Conservation (phyloP, 2,113 vertebrate species). For the Takifugu flavidus region DNA sequence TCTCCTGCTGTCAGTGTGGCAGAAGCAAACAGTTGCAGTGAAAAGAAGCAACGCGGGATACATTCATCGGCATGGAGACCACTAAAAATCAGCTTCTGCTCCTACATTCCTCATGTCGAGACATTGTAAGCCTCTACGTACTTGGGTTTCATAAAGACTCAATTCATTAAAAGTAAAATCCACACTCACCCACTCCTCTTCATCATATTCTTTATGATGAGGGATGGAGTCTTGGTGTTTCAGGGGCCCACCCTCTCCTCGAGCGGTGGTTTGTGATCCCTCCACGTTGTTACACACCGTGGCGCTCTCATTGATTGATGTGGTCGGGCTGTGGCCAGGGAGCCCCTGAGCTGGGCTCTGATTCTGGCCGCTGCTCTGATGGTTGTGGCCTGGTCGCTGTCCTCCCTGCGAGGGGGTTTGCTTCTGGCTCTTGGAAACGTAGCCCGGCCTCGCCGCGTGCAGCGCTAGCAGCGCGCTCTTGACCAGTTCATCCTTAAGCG, state of each 20-base stretch:
- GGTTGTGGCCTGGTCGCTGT: conserved; percentile 34
- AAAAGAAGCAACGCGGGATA: conserved; percentile 23
- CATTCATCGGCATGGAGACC: conserved; percentile 8
- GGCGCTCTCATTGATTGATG: conserved; percentile 27
- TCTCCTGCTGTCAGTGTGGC: conserved; percentile 53
- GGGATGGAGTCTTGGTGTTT: conserved; percentile 87
- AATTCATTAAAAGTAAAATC: conserved; percentile 1
- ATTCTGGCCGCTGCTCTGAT: conserved; percentile 38
- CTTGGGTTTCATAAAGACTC: too few relatives aligned
- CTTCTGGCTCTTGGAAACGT: conserved; percentile 76
- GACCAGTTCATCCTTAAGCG: conserved; percentile 94
- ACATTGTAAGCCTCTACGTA: conserved; percentile 9
- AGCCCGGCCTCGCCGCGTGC: conserved; percentile 87
- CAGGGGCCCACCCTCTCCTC: conserved; percentile 59
- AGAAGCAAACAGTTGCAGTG: conserved; percentile 29
- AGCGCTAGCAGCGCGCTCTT: conserved; percentile 91
- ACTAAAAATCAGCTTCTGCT: conserved; percentile 14
- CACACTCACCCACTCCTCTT: conserved; percentile 93
- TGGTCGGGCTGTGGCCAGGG: conserved; percentile 51
- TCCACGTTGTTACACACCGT: conserved; percentile 68
- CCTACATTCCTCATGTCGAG: conserved; percentile 13
- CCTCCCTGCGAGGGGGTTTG: conserved; percentile 22
- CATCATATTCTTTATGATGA: conserved; percentile 91
- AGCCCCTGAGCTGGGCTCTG: conserved; percentile 50
- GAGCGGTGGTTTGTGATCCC: conserved; percentile 37